These are phyloP conservation scores for Serrognathus titanus DNA, from an alignment of 2,888 invertebrate genomes.

Conservation along the genomic window DNA sequence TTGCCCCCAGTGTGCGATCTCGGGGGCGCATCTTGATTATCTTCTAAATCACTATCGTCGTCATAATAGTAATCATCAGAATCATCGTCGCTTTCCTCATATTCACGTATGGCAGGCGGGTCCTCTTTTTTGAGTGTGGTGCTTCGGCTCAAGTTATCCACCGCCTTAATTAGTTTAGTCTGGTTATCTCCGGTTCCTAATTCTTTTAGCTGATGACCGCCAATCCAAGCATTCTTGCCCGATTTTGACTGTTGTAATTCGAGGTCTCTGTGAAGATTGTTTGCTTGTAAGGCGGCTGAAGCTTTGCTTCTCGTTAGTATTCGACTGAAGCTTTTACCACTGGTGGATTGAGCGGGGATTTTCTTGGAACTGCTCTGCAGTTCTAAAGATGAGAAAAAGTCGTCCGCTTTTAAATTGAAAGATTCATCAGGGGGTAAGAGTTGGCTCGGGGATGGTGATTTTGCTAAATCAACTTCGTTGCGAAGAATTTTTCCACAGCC, in stretches of 20 bases:
- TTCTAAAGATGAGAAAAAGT: constrained; percentile 82
- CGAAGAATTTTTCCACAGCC: constrained; percentile 55
- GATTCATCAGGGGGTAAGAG: constrained; percentile 48
- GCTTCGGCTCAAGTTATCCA: constrained; percentile 59
- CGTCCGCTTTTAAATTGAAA: constrained; percentile 71
- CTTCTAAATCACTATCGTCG: constrained; percentile 39
- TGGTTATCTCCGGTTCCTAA: constrained; percentile 57
- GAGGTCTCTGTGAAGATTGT: constrained; percentile 9
- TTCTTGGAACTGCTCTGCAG: constrained; percentile 70
- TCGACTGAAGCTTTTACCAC: constrained; percentile 46
- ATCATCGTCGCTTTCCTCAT: constrained; percentile 39
- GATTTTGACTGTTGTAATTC: constrained; percentile 37
- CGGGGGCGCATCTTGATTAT: constrained; percentile 52
- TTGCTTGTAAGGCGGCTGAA: constrained; percentile 42
- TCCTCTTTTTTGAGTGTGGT: constrained; percentile 42
- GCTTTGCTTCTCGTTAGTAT: constrained; percentile 50
- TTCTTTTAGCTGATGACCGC: constrained; percentile 57
- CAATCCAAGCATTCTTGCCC: constrained; percentile 61
- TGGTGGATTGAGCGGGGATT: constrained; percentile 49
- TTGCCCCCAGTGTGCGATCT: constrained; percentile 64
- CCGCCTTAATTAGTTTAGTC: constrained; percentile 62
- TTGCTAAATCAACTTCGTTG: constrained; percentile 30
- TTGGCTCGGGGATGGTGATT: constrained; percentile 39
- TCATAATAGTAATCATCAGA: constrained; percentile 55
- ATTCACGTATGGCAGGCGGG: constrained; percentile 39